Evolutionary conservation across 2,797 vertebrate genomes (phyloP), one percentile per base, ranked within the genome.

Genomic region (Cynopterus sphinx): DNA sequence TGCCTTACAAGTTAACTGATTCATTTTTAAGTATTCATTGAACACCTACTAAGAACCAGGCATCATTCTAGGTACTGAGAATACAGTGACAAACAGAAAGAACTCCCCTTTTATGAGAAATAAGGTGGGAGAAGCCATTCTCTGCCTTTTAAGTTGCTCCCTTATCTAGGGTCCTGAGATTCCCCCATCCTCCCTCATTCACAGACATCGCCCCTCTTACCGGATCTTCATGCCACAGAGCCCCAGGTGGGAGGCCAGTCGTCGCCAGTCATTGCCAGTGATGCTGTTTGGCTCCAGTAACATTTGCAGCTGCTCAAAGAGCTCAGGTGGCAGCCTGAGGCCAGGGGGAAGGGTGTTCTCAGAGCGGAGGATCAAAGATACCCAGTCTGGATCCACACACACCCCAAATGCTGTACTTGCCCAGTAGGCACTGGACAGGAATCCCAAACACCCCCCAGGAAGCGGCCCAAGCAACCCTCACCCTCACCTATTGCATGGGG

Each of bases 401-500:
- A 10, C 12, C 8, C n/a, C 19, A 15, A 73, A 36, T 7, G 36
- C 63, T 43, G 1, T 8, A 21, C 9, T 57, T 0, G 0, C 16
- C n/a, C 82, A 82, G 9, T 4, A 41, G 49, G 51, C 26, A 9
- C 43, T 26, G 1, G 61, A 5, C 21, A 41, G 53, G 36, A 74
- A 11, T 75, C 71, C 31, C 78, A 26, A 71, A 81, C 21, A 61
- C 13, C n/a, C 53, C 31, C 19, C 49, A 9, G 24, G 3, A 15
- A 70, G 53, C 63, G 68, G 28, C 82, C 41, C 41, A 13, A 5
- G 21, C 31, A 33, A 65, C 43, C 41, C 31, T 61, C 51, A 9
- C 33, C 33, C 90, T 97, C 87, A 97, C 97, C 97, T 96, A 21
- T 98, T 98, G 85, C 97, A 97, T 0, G 79, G 67, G 4, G 96